Evolutionary conservation across 2,797 vertebrate species (phyloP).

Genomic region (Myiotriccus ornatus): DNA sequence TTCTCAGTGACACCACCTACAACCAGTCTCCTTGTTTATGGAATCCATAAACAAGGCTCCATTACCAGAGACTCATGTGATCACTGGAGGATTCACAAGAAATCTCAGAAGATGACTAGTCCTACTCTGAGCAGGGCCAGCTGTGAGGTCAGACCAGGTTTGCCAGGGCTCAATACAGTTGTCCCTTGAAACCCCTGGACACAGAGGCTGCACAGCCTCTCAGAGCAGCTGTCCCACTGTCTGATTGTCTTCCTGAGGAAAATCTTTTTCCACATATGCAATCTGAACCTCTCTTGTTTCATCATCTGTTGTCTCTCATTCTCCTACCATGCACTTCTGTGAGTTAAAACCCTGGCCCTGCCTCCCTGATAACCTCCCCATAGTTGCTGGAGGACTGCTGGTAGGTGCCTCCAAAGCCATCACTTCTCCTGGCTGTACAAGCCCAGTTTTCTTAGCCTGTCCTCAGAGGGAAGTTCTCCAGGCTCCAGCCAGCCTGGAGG

Average conservation of each 20-base stretch:
- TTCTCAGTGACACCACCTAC: background rate
- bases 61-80: background rate
- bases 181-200: background rate
- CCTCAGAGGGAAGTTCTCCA: background rate
- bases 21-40: background rate
- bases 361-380: background rate
- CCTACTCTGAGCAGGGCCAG: background rate
- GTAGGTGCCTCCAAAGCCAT: background rate
- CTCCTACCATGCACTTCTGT: background rate
- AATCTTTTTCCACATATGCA: background rate
- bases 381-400: background rate
- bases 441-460: background rate
- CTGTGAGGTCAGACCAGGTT: background rate
- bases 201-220: background rate
- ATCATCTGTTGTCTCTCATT: background rate
- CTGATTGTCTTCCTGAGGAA: background rate
- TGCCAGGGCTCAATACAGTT: background rate
- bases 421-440: background rate
- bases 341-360: background rate
- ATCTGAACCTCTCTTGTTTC: background rate
- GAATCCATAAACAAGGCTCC: background rate
- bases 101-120: background rate
- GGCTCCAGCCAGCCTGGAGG: accelerated
- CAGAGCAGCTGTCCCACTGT: background rate
- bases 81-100: background rate